phyloP scores from a whole-genome alignment of 2,113 vertebrate genomes.

The Sclerurus mexicanus region DNA sequence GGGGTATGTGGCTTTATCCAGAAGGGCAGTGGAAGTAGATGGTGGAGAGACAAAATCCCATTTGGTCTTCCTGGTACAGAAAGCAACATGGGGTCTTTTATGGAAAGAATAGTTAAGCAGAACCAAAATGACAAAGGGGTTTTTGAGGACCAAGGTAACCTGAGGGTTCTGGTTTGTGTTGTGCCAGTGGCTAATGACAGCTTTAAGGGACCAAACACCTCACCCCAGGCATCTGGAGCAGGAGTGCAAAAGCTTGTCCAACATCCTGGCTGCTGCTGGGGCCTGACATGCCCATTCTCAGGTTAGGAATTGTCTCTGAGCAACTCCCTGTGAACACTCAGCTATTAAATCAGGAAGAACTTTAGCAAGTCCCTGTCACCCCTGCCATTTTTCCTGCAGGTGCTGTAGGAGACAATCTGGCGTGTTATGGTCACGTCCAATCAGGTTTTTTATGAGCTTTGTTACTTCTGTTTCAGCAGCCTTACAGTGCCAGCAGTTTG shows the following conservation, averaged over 20 bases:
- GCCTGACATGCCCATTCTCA: neutral
- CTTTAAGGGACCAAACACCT: neutral
- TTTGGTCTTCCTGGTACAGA: neutral
- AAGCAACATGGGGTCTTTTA: neutral
- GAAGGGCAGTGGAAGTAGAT: neutral
- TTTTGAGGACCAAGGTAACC: neutral
- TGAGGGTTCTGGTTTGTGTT: neutral
- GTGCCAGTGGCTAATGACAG: neutral
- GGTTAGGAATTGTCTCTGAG: neutral
- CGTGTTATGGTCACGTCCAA: accelerated
- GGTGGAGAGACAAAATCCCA: neutral
- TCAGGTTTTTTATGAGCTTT: neutral
- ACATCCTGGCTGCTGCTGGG: neutral
- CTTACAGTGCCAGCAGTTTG: neutral
- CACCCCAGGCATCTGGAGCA: neutral
- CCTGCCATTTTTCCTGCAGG: neutral
- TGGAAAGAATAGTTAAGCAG: neutral
- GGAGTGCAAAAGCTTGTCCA: neutral
- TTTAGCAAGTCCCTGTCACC: neutral
- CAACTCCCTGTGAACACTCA: neutral
- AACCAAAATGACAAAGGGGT: neutral
- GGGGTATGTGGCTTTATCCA: neutral
- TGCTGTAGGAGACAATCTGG: neutral
- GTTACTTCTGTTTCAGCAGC: neutral
- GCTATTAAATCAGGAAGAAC: neutral